phyloP scores from a whole-genome alignment of 2,113 vertebrate species.

The Oryzias celebensis region DNA sequence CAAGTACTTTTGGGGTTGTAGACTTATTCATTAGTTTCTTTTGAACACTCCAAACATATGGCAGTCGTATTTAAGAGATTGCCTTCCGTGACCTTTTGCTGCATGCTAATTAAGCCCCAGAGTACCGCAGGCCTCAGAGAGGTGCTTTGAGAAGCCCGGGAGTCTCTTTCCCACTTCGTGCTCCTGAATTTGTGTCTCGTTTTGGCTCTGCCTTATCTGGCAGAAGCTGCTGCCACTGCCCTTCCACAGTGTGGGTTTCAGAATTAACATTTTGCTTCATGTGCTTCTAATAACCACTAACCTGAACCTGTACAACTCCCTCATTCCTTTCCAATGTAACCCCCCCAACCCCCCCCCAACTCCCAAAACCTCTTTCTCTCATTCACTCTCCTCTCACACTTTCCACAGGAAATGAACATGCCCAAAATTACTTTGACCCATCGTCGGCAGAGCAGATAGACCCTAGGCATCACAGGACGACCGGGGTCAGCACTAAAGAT shows the following conservation, averaged over 20 bases:
- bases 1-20: conserved; percentile 81
- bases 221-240: conserved; percentile 80
- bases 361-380: conserved; percentile 43
- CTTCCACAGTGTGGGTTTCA: conserved; percentile 88
- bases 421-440: conserved; percentile 97
- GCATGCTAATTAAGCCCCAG: conserved; percentile 94
- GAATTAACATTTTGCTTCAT: conserved; percentile 99
- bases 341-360: conserved; percentile 13
- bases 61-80: conserved; percentile 91
- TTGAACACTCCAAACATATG: conserved; percentile 88
- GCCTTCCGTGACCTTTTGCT: conserved; percentile 90
- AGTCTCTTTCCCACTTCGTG: conserved; percentile 54
- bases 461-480: conserved; percentile 86
- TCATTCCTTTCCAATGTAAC: conserved; percentile 19
- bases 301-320: conserved; percentile 75
- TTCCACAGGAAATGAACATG: conserved; percentile 96
- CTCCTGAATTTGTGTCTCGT: conserved; percentile 63
- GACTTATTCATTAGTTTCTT: conserved; percentile 90
- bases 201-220: conserved; percentile 83
- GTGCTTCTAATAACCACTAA: conserved; percentile 99
- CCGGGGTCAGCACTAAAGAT: conserved; percentile 88
- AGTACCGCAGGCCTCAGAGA: conserved; percentile 81
- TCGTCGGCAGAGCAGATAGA: conserved; percentile 87
- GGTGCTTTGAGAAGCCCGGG: conserved; percentile 74
- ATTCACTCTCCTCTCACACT: conserved; percentile 70